phyloP scores from a whole-genome alignment of 1,140 invertebrate species.

The Cepaea nemoralis region DNA sequence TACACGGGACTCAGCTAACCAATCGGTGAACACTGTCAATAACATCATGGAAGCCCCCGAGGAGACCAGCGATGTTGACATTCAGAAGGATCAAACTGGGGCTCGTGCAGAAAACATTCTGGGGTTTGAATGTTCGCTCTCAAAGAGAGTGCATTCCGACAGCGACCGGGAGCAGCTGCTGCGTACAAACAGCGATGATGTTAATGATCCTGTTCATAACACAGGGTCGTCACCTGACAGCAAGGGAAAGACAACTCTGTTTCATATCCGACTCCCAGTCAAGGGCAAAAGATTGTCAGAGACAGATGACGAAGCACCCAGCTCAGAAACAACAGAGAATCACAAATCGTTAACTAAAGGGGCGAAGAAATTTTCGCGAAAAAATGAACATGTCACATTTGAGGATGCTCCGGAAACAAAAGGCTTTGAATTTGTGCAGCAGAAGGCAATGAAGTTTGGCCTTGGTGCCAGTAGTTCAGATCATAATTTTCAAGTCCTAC shows the following conservation, averaged over 20 bases:
- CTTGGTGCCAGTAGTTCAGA: slow-evolving; percentile 22
- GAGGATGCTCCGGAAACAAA: background rate
- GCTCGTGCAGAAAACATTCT: background rate
- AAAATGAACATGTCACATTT: slow-evolving; percentile 18
- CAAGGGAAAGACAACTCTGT: slow-evolving; percentile 2
- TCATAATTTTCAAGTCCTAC: background rate
- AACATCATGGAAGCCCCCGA: background rate
- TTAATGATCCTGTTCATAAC: background rate
- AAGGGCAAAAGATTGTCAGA: background rate
- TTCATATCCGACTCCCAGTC: background rate
- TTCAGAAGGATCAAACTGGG: background rate
- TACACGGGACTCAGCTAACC: background rate
- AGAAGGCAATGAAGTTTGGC: slow-evolving; percentile 27
- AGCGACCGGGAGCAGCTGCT: background rate
- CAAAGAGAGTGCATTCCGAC: background rate
- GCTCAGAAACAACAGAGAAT: background rate
- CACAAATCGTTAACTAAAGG: background rate
- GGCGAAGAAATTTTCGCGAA: background rate
- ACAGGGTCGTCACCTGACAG: background rate
- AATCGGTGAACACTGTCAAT: too few relatives aligned
- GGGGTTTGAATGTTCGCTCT: background rate
- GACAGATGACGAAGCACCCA: background rate
- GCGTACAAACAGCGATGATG: background rate
- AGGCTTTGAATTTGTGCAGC: slow-evolving; percentile 16
- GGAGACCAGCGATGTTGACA: background rate